Evolutionary conservation across 2,888 invertebrate species (phyloP).

Genomic region (Cerastoderma edule): DNA sequence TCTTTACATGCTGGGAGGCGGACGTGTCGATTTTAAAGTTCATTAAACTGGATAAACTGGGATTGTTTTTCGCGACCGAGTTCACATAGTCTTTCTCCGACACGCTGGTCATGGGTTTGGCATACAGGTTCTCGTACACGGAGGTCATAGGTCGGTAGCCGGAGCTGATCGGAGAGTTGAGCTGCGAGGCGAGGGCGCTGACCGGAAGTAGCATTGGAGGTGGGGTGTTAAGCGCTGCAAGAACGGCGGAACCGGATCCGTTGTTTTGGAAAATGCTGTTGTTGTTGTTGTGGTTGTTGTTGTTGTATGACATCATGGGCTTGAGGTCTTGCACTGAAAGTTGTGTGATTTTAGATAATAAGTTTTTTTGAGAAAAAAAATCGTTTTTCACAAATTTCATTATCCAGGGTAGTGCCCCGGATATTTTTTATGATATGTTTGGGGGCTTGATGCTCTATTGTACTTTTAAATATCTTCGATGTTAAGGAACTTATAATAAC

Average conservation of each 20-base stretch:
- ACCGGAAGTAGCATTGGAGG: constrained; percentile 63
- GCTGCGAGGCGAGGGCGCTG: constrained; percentile 60
- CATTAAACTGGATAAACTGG: constrained; percentile 48
- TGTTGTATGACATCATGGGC: constrained; percentile 55
- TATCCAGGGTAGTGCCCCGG: too few relatives aligned
- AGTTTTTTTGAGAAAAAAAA: too few relatives aligned
- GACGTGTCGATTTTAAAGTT: constrained; percentile 45
- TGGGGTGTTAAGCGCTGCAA: constrained; percentile 61
- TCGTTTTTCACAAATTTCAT: too few relatives aligned
- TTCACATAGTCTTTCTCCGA: constrained; percentile 51
- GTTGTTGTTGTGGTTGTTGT: constrained; percentile 59
- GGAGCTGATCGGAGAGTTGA: constrained; percentile 57
- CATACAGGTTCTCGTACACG: constrained; percentile 43
- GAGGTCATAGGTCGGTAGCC: constrained; percentile 41
- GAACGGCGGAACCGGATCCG: constrained; percentile 62
- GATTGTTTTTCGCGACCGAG: constrained; percentile 49
- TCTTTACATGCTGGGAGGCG: constrained; percentile 27
- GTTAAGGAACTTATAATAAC: too few relatives aligned
- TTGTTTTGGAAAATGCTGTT: constrained; percentile 60
- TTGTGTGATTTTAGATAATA: too few relatives aligned
- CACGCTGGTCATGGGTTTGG: constrained; percentile 52
- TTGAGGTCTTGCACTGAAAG: constrained; percentile 64
- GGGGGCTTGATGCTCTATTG: too few relatives aligned
- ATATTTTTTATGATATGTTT: too few relatives aligned
- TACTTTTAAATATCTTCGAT: too few relatives aligned